A percentile compares a stretch with the other conserved stretches of the same genome.
phyloP scores from a whole-genome alignment of 2,113 vertebrate species.

The Pterocles orientalis region DNA sequence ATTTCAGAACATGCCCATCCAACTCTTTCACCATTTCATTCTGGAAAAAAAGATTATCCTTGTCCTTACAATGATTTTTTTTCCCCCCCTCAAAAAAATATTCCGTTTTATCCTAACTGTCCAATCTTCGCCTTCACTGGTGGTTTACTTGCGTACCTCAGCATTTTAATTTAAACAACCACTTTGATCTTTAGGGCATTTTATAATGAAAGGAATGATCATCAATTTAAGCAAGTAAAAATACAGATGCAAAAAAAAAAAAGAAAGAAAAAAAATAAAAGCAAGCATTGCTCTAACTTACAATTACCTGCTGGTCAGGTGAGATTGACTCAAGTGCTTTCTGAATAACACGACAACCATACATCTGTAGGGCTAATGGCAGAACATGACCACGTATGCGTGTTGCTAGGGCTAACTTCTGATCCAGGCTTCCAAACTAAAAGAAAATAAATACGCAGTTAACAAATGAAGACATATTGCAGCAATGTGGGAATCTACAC shows the following conservation, averaged over 20 bases:
- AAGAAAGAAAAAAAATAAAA: constrained; percentile 34
- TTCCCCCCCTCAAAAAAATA: not conserved
- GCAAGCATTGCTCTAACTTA: constrained; percentile 82
- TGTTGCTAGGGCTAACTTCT: constrained; percentile 92
- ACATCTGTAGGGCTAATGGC: constrained; percentile 94
- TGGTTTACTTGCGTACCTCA: not conserved
- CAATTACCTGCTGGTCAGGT: constrained; percentile 99
- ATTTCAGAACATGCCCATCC: constrained; percentile 96
- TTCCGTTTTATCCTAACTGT: not conserved
- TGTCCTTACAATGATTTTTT: not conserved
- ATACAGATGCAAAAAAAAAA: not conserved
- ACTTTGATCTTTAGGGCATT: not conserved
- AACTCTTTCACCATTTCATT: constrained; percentile 95
- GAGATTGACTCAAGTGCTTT: constrained; percentile 97
- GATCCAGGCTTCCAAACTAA: constrained; percentile 95
- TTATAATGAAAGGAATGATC: not conserved
- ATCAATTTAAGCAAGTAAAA: not conserved
- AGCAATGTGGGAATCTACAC: not conserved
- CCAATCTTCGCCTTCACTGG: not conserved
- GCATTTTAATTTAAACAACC: not conserved
- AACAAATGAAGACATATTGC: not conserved
- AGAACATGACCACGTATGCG: constrained; percentile 95
- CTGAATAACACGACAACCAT: constrained; percentile 95
- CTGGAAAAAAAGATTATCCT: constrained; percentile 67
- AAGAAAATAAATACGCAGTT: constrained; percentile 23